phyloP scores from a whole-genome alignment of 2,113 vertebrate genomes.

The Lepidothrix coronata region DNA sequence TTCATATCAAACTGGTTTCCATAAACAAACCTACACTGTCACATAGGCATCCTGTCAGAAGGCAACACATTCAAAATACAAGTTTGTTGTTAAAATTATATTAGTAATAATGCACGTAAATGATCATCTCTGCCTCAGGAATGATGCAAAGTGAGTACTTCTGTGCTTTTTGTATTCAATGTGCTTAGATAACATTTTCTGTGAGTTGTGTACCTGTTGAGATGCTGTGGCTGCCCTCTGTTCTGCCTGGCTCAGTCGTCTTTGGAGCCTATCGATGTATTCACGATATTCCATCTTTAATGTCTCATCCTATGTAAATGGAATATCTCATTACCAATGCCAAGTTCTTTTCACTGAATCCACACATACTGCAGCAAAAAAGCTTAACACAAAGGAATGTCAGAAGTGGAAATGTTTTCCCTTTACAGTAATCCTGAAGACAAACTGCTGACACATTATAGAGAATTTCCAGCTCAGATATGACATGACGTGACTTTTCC shows the following conservation, averaged over 20 bases:
- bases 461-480: background rate
- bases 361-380: background rate
- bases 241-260: slow-evolving; percentile 84
- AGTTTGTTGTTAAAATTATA: background rate
- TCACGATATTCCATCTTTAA: slow-evolving; percentile 83
- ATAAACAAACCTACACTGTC: background rate
- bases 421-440: background rate
- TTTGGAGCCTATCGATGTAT: slow-evolving; percentile 84
- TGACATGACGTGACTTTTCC: background rate
- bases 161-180: background rate
- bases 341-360: background rate
- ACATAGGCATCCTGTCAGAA: background rate
- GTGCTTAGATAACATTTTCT: background rate
- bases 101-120: background rate
- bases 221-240: slow-evolving; percentile 81
- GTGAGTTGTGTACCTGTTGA: slow-evolving; percentile 81
- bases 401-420: background rate
- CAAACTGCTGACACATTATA: background rate
- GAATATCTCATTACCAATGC: slow-evolving; percentile 32
- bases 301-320: slow-evolving; percentile 80
- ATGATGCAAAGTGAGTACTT: background rate
- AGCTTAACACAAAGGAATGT: background rate
- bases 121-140: background rate
- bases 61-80: background rate
- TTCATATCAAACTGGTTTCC: background rate